Evolutionary conservation across 2,888 invertebrate species (phyloP).

Genomic region (Lumbricus terrestris): DNA sequence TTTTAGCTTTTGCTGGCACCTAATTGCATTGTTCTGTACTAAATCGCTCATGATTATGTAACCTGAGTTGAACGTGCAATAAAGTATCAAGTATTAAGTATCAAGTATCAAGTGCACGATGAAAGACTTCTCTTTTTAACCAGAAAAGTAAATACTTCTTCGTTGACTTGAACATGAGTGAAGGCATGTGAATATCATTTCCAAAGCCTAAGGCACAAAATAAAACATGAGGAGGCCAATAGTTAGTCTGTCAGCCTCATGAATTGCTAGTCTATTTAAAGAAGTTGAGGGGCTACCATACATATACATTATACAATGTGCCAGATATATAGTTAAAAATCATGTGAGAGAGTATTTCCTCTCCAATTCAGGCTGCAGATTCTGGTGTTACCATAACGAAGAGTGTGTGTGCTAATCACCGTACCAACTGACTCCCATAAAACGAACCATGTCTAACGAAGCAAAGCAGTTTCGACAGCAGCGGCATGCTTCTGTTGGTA

Average conservation of each 20-base stretch:
- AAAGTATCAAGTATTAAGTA: too few relatives aligned
- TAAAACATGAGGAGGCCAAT: too few relatives aligned
- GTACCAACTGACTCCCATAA: not conserved
- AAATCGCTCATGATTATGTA: too few relatives aligned
- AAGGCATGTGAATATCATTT: not conserved
- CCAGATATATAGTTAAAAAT: not conserved
- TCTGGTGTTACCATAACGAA: not conserved
- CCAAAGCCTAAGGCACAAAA: not conserved
- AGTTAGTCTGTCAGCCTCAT: not conserved
- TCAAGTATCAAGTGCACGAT: too few relatives aligned
- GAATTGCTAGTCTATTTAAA: not conserved
- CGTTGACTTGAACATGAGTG: too few relatives aligned
- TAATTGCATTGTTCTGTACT: too few relatives aligned
- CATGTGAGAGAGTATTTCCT: not conserved
- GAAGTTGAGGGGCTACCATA: not conserved
- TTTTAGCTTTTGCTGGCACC: too few relatives aligned
- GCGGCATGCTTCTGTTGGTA: not conserved
- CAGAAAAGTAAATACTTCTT: too few relatives aligned
- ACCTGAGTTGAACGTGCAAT: too few relatives aligned
- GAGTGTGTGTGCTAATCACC: not conserved
- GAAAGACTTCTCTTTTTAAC: too few relatives aligned
- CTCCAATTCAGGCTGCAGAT: not conserved
- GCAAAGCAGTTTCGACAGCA: not conserved
- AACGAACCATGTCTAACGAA: not conserved
- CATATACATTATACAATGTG: not conserved